Evolutionary conservation across 2,113 vertebrate species (phyloP).

Genomic region (Callochromis pleurospilus): DNA sequence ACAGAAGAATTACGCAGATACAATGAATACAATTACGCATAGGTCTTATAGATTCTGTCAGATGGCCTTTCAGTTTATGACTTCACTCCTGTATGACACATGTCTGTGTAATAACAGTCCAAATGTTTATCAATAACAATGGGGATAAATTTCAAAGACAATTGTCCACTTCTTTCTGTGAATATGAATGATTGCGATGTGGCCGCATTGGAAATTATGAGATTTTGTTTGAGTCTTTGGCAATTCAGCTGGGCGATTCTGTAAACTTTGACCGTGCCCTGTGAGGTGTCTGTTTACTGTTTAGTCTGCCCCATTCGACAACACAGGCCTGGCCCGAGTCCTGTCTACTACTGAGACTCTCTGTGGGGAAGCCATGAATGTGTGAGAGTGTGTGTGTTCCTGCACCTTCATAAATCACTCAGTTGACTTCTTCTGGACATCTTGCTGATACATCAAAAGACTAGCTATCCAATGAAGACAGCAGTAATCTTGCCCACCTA

Average conservation of each 20-base stretch:
- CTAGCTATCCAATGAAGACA: neutral
- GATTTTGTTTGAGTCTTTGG: neutral
- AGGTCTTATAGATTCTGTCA: neutral
- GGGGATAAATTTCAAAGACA: neutral
- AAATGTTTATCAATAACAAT: conserved; percentile 13
- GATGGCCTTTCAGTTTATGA: neutral
- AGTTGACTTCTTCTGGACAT: conserved; percentile 6
- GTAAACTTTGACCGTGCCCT: conserved; percentile 26
- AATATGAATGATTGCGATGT: neutral
- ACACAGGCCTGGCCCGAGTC: conserved; percentile 15
- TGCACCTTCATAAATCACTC: conserved; percentile 28
- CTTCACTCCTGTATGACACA: neutral
- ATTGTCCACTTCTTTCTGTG: neutral
- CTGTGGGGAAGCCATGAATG: neutral
- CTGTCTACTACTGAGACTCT: conserved; percentile 1
- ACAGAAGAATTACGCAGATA: conserved; percentile 20
- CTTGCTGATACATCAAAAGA: conserved; percentile 22
- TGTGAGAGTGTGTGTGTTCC: neutral
- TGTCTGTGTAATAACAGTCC: conserved; percentile 6
- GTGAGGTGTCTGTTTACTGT: conserved; percentile 57
- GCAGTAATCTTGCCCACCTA: neutral
- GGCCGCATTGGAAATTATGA: neutral
- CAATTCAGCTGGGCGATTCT: neutral
- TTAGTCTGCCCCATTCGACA: conserved; percentile 53
- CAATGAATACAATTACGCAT: neutral